phyloP scores from a whole-genome alignment of 1,140 invertebrate species.

The Diprion similis region DNA sequence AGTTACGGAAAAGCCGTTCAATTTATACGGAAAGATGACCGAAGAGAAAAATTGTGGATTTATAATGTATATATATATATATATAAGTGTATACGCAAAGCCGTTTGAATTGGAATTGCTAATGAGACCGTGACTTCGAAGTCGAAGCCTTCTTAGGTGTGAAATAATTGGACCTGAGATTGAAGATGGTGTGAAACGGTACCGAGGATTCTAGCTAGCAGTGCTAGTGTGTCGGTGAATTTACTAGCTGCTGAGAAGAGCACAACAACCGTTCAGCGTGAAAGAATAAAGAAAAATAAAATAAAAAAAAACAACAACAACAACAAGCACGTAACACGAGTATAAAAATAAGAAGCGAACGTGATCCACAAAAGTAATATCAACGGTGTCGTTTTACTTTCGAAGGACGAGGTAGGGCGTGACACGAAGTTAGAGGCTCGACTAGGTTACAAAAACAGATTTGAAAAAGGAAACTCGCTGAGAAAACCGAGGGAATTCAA shows the following conservation, averaged over 20 bases:
- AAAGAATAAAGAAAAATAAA: not conserved
- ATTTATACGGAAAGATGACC: not conserved
- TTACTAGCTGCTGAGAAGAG: too few species aligned
- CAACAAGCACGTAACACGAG: too few species aligned
- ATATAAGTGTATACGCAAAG: not conserved
- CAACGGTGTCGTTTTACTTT: not conserved
- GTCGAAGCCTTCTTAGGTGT: not conserved
- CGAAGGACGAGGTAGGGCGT: too few species aligned
- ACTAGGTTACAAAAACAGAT: not conserved
- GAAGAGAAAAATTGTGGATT: not conserved
- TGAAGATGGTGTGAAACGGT: too few species aligned
- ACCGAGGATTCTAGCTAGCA: too few species aligned
- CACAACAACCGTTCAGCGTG: too few species aligned
- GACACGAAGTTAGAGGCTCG: not conserved
- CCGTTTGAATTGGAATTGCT: not conserved
- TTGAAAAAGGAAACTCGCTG: not conserved
- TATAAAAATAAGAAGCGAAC: not conserved
- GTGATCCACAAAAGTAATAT: conserved; percentile 1
- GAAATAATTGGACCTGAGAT: not conserved
- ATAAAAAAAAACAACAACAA: not conserved
- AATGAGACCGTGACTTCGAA: not conserved
- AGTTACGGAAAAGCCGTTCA: not conserved
- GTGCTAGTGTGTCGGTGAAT: too few species aligned
- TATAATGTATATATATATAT: too few species aligned
- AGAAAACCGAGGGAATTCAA: not conserved